Conservation (phyloP, 2,888 invertebrate genomes). For the Phragmatobia fuliginosa region DNA sequence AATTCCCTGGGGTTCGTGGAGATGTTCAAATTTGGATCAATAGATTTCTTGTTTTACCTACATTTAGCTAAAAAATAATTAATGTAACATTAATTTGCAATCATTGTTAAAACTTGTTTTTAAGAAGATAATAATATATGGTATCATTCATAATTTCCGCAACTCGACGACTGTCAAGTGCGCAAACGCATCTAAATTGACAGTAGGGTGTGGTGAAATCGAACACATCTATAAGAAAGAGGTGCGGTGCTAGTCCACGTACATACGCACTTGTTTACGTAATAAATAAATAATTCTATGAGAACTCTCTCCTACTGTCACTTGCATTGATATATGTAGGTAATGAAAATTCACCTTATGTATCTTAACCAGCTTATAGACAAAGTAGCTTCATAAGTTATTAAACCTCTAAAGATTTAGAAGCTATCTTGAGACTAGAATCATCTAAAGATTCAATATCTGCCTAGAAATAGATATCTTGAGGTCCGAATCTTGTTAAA, state of each 20-base stretch:
- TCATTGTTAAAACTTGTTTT: background rate
- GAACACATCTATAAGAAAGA: conserved; percentile 23
- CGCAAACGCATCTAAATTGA: background rate
- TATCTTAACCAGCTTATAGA: too few species aligned
- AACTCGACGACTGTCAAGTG: background rate
- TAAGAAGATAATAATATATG: too few species aligned
- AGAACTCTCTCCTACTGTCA: conserved; percentile 19
- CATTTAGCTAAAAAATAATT: background rate
- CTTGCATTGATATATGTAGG: background rate
- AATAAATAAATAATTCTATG: conserved; percentile 29
- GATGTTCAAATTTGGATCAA: conserved; percentile 5
- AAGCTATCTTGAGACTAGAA: background rate
- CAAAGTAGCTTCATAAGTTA: background rate
- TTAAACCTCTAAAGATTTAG: background rate
- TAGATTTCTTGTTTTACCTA: background rate
- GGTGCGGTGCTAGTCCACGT: conserved; percentile 13
- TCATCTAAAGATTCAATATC: background rate
- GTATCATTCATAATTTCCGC: too few species aligned
- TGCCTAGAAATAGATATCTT: too few species aligned
- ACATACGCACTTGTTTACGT: conserved; percentile 30
- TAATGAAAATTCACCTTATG: background rate
- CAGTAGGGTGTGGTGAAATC: conserved; percentile 12
- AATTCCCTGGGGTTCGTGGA: conserved; percentile 14
- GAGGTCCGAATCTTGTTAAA: too few species aligned
- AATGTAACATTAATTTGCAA: too few species aligned